These are phyloP conservation scores for Sinhomidia bicolor DNA, from an alignment of 2,888 invertebrate genomes.

Conservation along the genomic window DNA sequence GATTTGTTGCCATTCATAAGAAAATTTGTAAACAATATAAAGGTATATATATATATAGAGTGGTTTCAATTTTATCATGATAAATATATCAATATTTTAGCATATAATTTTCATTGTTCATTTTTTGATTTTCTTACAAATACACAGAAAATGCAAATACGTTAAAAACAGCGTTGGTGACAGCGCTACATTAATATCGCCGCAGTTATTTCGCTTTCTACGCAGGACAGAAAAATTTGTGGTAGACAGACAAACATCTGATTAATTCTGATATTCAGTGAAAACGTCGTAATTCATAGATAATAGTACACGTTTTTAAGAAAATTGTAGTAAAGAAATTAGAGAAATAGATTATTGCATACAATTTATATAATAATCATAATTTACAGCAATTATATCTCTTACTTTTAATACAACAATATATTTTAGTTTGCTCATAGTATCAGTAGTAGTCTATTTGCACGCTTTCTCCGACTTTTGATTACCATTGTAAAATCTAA, in stretches of 20 bases:
- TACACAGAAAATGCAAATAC: constrained; percentile 15
- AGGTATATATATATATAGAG: constrained; percentile 3
- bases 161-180: neutral
- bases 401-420: constrained; percentile 19
- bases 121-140: constrained; percentile 7
- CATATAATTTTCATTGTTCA: constrained; percentile 23
- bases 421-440: neutral
- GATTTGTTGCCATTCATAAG: constrained; percentile 55
- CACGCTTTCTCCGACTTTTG: constrained; percentile 8
- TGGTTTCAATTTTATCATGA: neutral
- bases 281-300: constrained; percentile 1
- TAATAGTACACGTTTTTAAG: neutral
- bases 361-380: constrained; percentile 12
- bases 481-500: neutral
- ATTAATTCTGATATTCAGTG: neutral
- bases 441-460: neutral
- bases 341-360: constrained; percentile 66
- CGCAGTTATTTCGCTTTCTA: neutral
- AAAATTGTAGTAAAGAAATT: constrained; percentile 61
- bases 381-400: neutral
- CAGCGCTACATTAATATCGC: constrained; percentile 4
- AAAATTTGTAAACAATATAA: constrained; percentile 36
- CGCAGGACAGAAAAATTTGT: neutral
- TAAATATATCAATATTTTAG: neutral
- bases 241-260: constrained; percentile 8